Evolutionary conservation across 2,888 invertebrate species (phyloP), one percentile per base, ranked within the genome.

Genomic region (Eupsilia transversa): DNA sequence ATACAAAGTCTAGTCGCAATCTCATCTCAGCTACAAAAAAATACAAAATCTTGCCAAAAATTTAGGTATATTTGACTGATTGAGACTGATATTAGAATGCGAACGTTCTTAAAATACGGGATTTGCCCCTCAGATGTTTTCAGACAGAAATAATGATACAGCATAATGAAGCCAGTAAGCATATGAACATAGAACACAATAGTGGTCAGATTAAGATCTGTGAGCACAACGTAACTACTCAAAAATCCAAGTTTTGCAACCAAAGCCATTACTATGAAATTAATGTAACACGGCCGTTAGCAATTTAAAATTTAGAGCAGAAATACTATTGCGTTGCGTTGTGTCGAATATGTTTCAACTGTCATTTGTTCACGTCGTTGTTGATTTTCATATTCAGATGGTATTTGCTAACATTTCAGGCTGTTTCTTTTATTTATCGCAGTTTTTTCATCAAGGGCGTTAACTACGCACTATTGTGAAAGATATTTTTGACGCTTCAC

Each of bases 281-380:
- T 87, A 93, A 94, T 94, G 94, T 94, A 94, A 92, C 91, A 89
- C 92, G 93, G 93, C 91, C 93, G 91, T 90, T 90, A 89, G 90
- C 80, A 87, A 94, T 94, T 94, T 94, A 86, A 94, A 94, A 94
- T 95, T 93, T 92, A 94, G 94, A 95, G 85, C 91, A 93, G 92
- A 89, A 84, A 88, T 86, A 87, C 89, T 87, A 92, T 94, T 94
- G 93, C 92, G 93, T 89, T 93, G 93, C 91, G 92, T 89, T 87
- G 88, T 79, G 82, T 89, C 89, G 92, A 92, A 93, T 93, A 92
- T 91, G 89, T 88, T 89, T 89, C 86, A 86, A 88, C 87, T 80
- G 91, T 87, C 92, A 93, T 94, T 94, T 94, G 88, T 94, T 88
- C 89, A 90, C 83, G 93, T 93, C 93, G 85, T 83, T 81, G 77